Evolutionary conservation across 2,113 vertebrate genomes (phyloP), one percentile per base, ranked within the genome.

Genomic region (Limnothrissa miodon): DNA sequence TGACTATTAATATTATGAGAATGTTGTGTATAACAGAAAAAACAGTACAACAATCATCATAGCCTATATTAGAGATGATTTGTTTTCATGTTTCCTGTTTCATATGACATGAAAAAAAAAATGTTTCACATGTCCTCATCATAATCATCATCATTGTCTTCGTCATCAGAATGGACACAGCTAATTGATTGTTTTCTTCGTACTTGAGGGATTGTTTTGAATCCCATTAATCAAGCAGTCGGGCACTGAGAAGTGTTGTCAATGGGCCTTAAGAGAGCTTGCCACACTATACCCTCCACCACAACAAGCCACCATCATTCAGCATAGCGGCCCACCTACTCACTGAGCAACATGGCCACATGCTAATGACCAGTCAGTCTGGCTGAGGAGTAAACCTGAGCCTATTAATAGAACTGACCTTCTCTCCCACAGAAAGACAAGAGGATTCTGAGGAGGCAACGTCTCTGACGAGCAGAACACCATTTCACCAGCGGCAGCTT

Each of bases 401-500:
- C 62, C 62, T 70, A 70, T 70, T 70, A 79, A 48, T 79, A 83
- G 78, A 25, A 45, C 19, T 78, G 48, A 80, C 45, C 46, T 81
- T 78, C 44, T 48, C 36, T 45, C 15, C n/a, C 25, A 39, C 29
- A n/a, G 70, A n/a, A 66, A 81, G 53, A 70, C 36, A 66, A 81
- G 53, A 70, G 53, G 82, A 86, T 70, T 70, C 29, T 70, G 33
- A 70, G 62, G 62, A 70, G 62, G 29, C 13, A 33, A 29, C 62
- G 62, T 70, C 29, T 70, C 62, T 36, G 62, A 70, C 29, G 62
- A 70, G 29, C 33, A n/a, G 62, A 25, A 11, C 13, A 29, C 36
- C 33, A 36, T 36, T 29, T 36, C 29, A 17, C 13, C 62, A 36
- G 29, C 10, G 13, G 62, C 9, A 36, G 62, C 62, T 70, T 13